These are phyloP conservation scores for Dasysyrphus tricinctus DNA, from an alignment of 2,888 invertebrate species.

Conservation along the genomic window DNA sequence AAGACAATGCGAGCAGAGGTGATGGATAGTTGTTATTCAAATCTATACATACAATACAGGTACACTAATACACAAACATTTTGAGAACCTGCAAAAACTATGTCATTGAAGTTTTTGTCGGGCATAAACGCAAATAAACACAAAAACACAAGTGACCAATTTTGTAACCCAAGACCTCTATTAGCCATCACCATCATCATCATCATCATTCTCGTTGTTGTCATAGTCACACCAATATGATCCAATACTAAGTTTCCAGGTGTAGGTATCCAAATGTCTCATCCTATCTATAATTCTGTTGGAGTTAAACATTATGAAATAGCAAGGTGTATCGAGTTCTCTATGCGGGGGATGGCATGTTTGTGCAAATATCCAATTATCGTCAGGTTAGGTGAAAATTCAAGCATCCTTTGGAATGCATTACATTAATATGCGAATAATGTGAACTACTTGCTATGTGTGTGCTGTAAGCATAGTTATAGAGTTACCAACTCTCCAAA, in stretches of 20 bases:
- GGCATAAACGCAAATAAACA: constrained; percentile 43
- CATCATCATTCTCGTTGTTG: neutral
- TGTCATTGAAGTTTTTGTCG: too few relatives aligned
- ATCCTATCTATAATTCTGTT: neutral
- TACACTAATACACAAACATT: too few relatives aligned
- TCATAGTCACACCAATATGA: neutral
- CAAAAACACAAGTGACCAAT: constrained; percentile 56
- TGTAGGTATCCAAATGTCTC: constrained; percentile 4
- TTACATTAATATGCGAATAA: constrained; percentile 69
- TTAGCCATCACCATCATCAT: constrained; percentile 47
- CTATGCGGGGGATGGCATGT: constrained; percentile 14
- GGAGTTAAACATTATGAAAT: constrained; percentile 1
- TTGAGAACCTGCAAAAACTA: too few relatives aligned
- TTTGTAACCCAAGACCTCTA: constrained; percentile 53
- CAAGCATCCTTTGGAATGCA: constrained; percentile 57
- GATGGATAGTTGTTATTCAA: too few relatives aligned
- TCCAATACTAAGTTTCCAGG: constrained; percentile 20
- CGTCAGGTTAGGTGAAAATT: constrained; percentile 53
- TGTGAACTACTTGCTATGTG: constrained; percentile 26
- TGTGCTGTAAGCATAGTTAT: constrained; percentile 9
- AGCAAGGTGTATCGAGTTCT: constrained; percentile 14
- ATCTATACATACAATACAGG: too few relatives aligned
- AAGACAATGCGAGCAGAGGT: too few relatives aligned
- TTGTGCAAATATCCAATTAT: constrained; percentile 73
- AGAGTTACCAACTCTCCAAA: constrained; percentile 6